Base-by-base conservation (phyloP, 2,888 invertebrate species). In the Scaptomyza tumidula region DNA sequence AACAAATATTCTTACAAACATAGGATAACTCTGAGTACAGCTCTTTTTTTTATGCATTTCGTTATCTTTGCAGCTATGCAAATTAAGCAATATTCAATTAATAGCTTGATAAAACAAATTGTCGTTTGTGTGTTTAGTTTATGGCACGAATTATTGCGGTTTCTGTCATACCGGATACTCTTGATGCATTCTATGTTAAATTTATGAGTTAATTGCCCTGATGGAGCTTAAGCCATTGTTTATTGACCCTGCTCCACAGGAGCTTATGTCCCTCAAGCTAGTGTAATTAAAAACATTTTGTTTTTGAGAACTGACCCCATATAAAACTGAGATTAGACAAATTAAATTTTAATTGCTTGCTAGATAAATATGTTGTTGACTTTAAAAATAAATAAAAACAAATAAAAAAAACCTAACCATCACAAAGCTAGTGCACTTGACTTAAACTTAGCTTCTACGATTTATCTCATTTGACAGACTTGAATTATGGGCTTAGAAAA, bases 401-500 rank as follows among this genome's bases (percentile, higher is more conserved):
- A 31, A 60, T 0, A n/a, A n/a, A n/a, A n/a, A n/a, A 13, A 24
- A 44, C 13, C 16, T 11, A 62, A 50, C 49, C 39, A 55, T 45
- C 54, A 29, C 52, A 49, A 61, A 76, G 44, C 56, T 62, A 68
- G 58, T 67, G 56, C 48, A 54, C 45, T 72, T 37, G 37, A 46
- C 13, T 61, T 59, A 49, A 59, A 68, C 24, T 13, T n/a, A 37
- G 16, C 27, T 58, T 63, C 11, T 39, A 46, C 41, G 41, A 16
- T 52, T 71, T 27, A 33, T 66, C 57, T 57, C 53, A 48, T 66
- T 75, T 45, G 85, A 55, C 78, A 92, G 90, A 84, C 68, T 77
- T 89, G 79, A 91, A 92, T 78, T 73, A 95, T 95, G 94, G 96
- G 95, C 85, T 93, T 95, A 74, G 95, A 96, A 91, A 96, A 95